Evolutionary conservation across 1,140 invertebrate genomes (phyloP), one percentile per base, ranked within the genome.

Genomic region (Anagrus nilaparvatae): DNA sequence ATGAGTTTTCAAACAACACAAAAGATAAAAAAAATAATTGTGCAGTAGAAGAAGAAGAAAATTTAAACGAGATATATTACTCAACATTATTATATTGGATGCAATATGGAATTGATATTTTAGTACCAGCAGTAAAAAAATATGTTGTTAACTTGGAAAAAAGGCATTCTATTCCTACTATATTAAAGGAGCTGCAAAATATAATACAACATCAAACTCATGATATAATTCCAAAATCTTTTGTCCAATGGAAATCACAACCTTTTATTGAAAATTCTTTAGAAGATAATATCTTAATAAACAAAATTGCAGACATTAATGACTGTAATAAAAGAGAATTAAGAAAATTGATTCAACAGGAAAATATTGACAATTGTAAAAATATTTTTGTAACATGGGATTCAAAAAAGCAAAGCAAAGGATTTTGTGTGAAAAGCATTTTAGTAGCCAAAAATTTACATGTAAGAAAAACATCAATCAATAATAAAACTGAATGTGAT

Each of bases 371-470:
- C 6, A 45, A 58, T n/a, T n/a, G n/a, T 39, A 47, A 65, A 14
- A 52, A 56, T 17, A 48, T 61, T 33, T 76, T 73, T 43, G 52
- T 74, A 0, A 70, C 73, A 1, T 75, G 66, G 49, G 63, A 67
- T 46, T 56, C 70, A 24, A 66, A 23, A 1, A 58, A 51, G 8
- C 63, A 67, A 3, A 53, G 58, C 10, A 63, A 45, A 43, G 56
- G 49, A 33, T 62, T 51, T 34, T 67, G 45, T 40, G 60, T 58
- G 8, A 68, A 63, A 23, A 71, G 72, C 61, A 63, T 82, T 30
- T 56, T 82, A 14, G 64, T 84, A 37, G 76, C 74, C 3, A 65
- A 81, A 47, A 81, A 81, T 60, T 70, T 76, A 43, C 60, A 69
- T 31, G 77, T 81, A 39, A 83, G 80, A 79, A 74, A 71, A 50